These are phyloP conservation scores for Takifugu bimaculatus DNA, from an alignment of 2,113 vertebrate species.

Conservation along the genomic window DNA sequence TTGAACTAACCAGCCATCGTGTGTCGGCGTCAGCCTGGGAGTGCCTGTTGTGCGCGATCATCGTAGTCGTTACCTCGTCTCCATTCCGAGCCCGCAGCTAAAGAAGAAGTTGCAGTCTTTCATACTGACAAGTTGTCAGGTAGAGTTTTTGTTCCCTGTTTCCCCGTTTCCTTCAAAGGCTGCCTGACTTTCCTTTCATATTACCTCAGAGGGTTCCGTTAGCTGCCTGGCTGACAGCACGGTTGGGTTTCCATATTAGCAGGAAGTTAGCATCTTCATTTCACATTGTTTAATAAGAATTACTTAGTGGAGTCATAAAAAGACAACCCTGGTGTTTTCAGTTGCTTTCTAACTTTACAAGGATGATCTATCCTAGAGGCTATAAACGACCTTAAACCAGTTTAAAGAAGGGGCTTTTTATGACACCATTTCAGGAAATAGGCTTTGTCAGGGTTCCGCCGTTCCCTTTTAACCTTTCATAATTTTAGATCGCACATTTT, in stretches of 20 bases:
- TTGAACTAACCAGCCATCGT: conserved; percentile 17
- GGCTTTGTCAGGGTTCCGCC: conserved; percentile 40
- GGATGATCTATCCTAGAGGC: conserved; percentile 31
- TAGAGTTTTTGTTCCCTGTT: conserved; percentile 11
- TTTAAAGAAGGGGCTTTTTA: conserved; percentile 11
- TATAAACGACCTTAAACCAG: conserved; percentile 38
- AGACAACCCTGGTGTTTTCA: conserved; percentile 1
- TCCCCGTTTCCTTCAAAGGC: conserved; percentile 35
- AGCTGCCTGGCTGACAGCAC: conserved; percentile 52
- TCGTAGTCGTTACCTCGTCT: conserved; percentile 63
- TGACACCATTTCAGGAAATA: conserved; percentile 32
- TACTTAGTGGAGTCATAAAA: conserved; percentile 3
- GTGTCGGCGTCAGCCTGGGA: conserved; percentile 13
- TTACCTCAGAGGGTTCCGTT: conserved; percentile 53
- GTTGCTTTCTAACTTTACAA: conserved; percentile 11
- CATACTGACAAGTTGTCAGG: conserved; percentile 76
- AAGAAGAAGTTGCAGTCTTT: conserved; percentile 62
- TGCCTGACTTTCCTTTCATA: conserved; percentile 54
- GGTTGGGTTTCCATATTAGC: conserved; percentile 51
- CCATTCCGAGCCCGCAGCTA: conserved; percentile 57
- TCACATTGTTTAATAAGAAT: conserved; percentile 53
- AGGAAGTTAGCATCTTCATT: conserved; percentile 43
- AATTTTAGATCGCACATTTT: conserved; percentile 33
- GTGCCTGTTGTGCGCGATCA: conserved; percentile 32
- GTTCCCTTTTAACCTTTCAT: conserved; percentile 40